Conservation (phyloP, 2,113 vertebrate genomes). For the Donacobius atricapilla region DNA sequence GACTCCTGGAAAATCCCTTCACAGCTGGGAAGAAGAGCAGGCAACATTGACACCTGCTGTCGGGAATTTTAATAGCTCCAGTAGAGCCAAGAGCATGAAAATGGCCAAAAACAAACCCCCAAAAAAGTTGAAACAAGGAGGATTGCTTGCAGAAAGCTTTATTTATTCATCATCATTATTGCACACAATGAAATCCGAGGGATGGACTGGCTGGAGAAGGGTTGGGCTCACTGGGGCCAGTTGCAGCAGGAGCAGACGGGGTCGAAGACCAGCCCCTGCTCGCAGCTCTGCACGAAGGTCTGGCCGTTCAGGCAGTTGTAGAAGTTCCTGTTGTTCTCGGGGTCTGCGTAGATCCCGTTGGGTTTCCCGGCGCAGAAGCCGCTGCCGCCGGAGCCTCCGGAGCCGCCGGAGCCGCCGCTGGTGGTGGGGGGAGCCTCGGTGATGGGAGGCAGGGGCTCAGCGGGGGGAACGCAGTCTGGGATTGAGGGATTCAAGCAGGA, state of each 20-base stretch:
- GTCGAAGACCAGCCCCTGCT: conserved; percentile 64
- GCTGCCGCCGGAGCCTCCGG: not conserved
- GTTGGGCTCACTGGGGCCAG: not conserved
- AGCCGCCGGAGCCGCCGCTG: not conserved
- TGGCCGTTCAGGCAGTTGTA: conserved; percentile 59
- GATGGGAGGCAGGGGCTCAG: conserved; percentile 25
- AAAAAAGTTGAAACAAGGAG: fast-evolving
- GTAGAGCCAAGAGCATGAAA: not conserved
- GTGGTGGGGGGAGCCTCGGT: not conserved
- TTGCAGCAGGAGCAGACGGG: conserved; percentile 75
- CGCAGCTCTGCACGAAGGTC: conserved; percentile 43
- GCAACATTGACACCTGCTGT: conserved; percentile 42
- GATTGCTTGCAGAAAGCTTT: not conserved
- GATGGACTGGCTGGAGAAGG: fast-evolving
- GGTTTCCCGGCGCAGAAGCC: conserved; percentile 75
- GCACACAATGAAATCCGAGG: fast-evolving
- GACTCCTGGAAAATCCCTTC: not conserved
- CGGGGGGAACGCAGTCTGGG: conserved; percentile 48
- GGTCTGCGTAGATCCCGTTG: conserved; percentile 70
- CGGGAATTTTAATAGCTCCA: not conserved
- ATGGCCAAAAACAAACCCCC: fast-evolving
- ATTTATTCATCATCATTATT: not conserved
- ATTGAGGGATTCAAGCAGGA: not conserved
- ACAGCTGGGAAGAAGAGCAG: not conserved
- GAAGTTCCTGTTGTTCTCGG: conserved; percentile 66